phyloP scores from a whole-genome alignment of 2,888 invertebrate species.

The Alcis repandata region DNA sequence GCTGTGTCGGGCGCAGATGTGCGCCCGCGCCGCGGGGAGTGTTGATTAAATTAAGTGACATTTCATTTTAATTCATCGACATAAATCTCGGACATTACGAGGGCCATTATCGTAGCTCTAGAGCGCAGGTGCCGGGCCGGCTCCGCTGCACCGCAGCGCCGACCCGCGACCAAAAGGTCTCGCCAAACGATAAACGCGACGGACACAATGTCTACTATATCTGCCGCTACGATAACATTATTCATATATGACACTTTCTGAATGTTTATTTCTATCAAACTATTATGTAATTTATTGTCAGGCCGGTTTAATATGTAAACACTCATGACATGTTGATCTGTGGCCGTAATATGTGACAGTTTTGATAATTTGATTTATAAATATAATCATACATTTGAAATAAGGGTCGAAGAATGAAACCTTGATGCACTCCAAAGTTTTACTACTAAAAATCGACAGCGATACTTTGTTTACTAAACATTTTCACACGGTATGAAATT shows the following conservation, averaged over 20 bases:
- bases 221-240: slow-evolving; percentile 42
- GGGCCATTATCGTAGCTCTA: slow-evolving; percentile 68
- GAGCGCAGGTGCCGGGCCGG: slow-evolving; percentile 63
- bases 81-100: slow-evolving; percentile 79
- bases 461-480: background rate
- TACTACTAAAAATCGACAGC: background rate
- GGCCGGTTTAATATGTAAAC: slow-evolving; percentile 33
- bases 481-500: background rate
- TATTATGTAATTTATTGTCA: slow-evolving; percentile 31
- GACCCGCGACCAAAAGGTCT: slow-evolving; percentile 60
- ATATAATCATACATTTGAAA: slow-evolving; percentile 1
- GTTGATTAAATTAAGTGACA: slow-evolving; percentile 83
- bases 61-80: slow-evolving; percentile 79
- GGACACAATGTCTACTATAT: slow-evolving; percentile 65
- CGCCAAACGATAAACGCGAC: slow-evolving; percentile 59
- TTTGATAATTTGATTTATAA: slow-evolving; percentile 2
- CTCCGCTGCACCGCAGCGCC: slow-evolving; percentile 32
- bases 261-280: slow-evolving; percentile 40
- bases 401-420: background rate
- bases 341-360: slow-evolving; percentile 1
- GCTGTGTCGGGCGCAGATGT: slow-evolving; percentile 65
- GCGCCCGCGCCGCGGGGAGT: slow-evolving; percentile 70
- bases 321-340: slow-evolving; percentile 14
- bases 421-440: slow-evolving; percentile 7
- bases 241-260: slow-evolving; percentile 38